These are phyloP conservation scores for Gopherus flavomarginatus DNA, from an alignment of 2,113 vertebrate species.

Conservation along the genomic window DNA sequence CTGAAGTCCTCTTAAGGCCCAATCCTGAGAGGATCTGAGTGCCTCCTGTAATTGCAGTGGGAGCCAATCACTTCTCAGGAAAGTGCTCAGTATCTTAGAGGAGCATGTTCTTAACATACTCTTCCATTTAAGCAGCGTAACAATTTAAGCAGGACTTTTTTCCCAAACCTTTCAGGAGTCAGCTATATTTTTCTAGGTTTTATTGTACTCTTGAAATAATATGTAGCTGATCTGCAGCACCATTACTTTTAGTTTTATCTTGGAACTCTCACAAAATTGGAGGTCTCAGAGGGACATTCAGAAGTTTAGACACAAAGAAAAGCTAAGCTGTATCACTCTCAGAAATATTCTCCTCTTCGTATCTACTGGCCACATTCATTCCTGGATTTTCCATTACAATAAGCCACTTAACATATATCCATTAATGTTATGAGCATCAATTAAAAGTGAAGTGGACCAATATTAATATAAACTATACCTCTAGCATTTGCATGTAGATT, in stretches of 20 bases:
- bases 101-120: neutral
- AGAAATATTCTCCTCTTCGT: neutral
- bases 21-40: neutral
- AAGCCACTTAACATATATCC: neutral
- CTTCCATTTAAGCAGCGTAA: neutral
- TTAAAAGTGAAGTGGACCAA: neutral
- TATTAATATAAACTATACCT: neutral
- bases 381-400: neutral
- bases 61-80: neutral
- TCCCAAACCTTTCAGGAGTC: neutral
- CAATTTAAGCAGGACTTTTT: neutral
- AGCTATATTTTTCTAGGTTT: neutral
- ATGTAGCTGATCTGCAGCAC: neutral
- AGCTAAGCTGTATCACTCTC: neutral
- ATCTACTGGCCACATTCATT: neutral
- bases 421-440: neutral
- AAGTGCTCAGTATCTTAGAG: fast-evolving
- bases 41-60: neutral
- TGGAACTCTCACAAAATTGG: neutral
- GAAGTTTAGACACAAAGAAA: neutral
- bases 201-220: neutral
- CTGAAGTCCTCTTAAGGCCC: neutral
- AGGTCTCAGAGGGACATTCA: neutral
- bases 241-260: neutral
- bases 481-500: neutral